Evolutionary conservation across 2,888 invertebrate genomes (phyloP).

Genomic region (Euplexia lucipara): DNA sequence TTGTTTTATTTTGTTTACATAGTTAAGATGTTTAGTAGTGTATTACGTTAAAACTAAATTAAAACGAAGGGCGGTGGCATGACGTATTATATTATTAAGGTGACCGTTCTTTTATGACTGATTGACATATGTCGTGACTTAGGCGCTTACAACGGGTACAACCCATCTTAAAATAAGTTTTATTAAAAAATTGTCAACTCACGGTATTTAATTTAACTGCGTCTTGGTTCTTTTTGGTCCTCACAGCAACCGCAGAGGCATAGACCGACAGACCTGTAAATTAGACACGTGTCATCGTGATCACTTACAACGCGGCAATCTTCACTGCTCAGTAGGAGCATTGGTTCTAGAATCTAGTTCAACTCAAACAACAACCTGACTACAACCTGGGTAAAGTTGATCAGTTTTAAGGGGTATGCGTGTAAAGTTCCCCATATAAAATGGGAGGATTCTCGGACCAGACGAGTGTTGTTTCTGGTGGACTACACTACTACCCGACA

Average conservation of each 20-base stretch:
- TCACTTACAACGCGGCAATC: background rate
- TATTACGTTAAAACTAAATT: no score
- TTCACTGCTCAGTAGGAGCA: background rate
- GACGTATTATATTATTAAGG: background rate
- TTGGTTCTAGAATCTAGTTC: background rate
- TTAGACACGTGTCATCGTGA: background rate
- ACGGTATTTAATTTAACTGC: constrained; percentile 22
- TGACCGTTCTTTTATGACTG: background rate
- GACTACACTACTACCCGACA: no score
- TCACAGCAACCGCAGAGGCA: background rate
- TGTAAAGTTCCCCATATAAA: no score
- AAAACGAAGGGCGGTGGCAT: no score
- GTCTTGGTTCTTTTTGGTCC: background rate
- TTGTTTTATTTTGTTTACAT: no score
- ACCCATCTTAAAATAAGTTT: background rate
- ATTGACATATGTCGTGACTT: background rate
- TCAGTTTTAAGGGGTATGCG: no score
- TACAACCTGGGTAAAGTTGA: no score
- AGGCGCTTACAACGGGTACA: no score
- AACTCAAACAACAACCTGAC: no score
- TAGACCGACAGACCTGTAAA: background rate
- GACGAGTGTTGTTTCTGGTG: no score
- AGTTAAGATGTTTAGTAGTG: no score
- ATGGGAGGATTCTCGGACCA: no score
- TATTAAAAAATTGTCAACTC: constrained; percentile 13